A percentile compares a stretch with the other conserved stretches of the same genome.
Evolutionary conservation across 2,113 vertebrate species (phyloP).

Genomic region (Hemicordylus capensis): DNA sequence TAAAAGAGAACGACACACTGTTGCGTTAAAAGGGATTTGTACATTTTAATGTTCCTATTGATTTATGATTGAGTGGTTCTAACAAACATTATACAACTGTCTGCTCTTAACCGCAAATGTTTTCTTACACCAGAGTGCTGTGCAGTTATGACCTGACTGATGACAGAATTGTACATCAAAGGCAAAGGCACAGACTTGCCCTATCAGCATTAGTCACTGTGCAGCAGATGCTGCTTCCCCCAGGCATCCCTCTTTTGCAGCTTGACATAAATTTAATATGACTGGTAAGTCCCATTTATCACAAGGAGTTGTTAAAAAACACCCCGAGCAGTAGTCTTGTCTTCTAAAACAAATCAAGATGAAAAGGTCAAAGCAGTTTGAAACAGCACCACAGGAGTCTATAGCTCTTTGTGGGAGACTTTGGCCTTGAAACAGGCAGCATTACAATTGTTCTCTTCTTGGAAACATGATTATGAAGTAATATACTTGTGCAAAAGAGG

Average conservation of each 20-base stretch:
- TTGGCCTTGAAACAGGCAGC: neutral
- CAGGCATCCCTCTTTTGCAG: constrained; percentile 5
- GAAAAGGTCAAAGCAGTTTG: constrained; percentile 20
- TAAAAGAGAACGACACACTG: neutral
- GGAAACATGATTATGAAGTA: neutral
- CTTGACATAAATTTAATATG: neutral
- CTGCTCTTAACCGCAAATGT: neutral
- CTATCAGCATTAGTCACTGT: fast-evolving
- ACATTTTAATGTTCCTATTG: neutral
- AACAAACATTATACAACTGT: neutral
- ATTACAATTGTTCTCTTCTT: fast-evolving
- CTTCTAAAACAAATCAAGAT: neutral
- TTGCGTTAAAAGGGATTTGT: neutral
- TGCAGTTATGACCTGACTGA: neutral
- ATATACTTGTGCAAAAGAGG: neutral
- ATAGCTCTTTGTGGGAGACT: neutral
- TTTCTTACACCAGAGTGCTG: neutral
- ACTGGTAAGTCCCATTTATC: neutral
- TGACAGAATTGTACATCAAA: neutral
- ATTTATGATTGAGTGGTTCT: neutral
- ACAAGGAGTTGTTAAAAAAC: neutral
- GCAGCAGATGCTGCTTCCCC: fast-evolving
- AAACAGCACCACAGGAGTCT: neutral
- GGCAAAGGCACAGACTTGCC: neutral
- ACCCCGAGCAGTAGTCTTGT: neutral